phyloP scores from a whole-genome alignment of 2,113 vertebrate species.

The Ptilorrhoa leucosticta region DNA sequence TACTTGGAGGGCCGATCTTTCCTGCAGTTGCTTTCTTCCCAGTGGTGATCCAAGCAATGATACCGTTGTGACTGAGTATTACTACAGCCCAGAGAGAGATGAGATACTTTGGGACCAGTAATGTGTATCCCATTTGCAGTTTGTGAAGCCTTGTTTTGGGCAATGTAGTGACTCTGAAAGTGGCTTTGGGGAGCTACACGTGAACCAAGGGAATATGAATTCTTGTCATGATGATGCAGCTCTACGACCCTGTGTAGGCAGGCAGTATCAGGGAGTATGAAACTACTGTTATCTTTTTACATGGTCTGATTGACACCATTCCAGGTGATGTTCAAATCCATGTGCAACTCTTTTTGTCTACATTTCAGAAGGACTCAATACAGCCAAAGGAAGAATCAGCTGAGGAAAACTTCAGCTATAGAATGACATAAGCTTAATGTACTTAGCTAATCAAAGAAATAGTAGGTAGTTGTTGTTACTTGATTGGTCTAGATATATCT shows the following conservation, averaged over 20 bases:
- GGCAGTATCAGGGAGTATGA: neutral
- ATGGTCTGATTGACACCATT: neutral
- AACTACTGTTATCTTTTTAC: neutral
- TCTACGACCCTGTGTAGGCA: neutral
- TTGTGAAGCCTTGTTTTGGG: neutral
- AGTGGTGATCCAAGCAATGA: neutral
- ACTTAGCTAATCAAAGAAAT: neutral
- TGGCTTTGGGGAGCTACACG: rapidly evolving
- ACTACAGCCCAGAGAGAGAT: neutral
- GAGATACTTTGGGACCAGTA: neutral
- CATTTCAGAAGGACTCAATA: neutral
- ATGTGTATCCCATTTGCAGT: neutral
- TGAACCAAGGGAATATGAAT: neutral
- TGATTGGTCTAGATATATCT: neutral
- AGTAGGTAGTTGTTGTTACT: neutral
- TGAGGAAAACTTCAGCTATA: neutral
- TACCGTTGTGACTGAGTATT: neutral
- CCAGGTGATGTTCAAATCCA: neutral
- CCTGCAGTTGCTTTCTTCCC: neutral
- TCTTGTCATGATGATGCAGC: neutral
- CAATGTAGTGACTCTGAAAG: neutral
- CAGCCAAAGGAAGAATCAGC: neutral
- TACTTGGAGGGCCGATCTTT: neutral
- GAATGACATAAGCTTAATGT: neutral
- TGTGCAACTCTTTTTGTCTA: neutral